A percentile compares a stretch with the other conserved stretches of the same genome.
Evolutionary conservation across 2,797 vertebrate genomes (phyloP).

Genomic region (Acanthornis magna): DNA sequence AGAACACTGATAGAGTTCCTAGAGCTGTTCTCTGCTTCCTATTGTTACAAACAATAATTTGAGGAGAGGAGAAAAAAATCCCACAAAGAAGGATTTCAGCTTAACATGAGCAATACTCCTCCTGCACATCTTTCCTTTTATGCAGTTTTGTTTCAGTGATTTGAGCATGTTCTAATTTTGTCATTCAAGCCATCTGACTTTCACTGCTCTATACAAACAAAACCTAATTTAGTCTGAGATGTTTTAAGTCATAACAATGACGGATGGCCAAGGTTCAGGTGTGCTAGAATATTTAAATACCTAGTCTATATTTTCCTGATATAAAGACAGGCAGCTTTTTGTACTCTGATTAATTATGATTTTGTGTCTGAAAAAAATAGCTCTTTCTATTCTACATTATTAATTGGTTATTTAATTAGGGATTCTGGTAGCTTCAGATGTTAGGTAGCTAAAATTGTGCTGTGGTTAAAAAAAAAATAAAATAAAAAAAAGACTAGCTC

Average conservation of each 20-base stretch:
- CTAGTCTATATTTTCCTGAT: slow-evolving; percentile 79
- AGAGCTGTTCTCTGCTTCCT: slow-evolving; percentile 46
- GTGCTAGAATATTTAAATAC: slow-evolving; percentile 82
- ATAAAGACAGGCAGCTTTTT: slow-evolving; percentile 80
- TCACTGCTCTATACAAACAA: slow-evolving; percentile 81
- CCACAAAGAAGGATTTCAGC: slow-evolving; percentile 67
- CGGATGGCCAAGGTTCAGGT: slow-evolving; percentile 97
- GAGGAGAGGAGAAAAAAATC: slow-evolving; percentile 49
- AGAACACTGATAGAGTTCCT: slow-evolving; percentile 27
- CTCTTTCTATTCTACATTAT: slow-evolving; percentile 85
- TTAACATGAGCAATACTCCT: slow-evolving; percentile 61
- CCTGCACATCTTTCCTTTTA: slow-evolving; percentile 70
- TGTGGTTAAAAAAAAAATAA: slow-evolving; percentile 70
- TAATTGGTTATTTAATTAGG: slow-evolving; percentile 91
- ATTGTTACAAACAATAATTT: slow-evolving; percentile 60
- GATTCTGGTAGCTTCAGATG: slow-evolving; percentile 84
- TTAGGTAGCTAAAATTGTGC: slow-evolving; percentile 76
- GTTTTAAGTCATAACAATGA: slow-evolving; percentile 94
- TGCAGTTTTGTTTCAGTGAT: slow-evolving; percentile 79
- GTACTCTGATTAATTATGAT: slow-evolving; percentile 83
- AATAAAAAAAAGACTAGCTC: slow-evolving; percentile 59
- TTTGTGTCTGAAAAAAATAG: slow-evolving; percentile 79
- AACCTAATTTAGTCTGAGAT: slow-evolving; percentile 84
- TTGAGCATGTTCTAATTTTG: slow-evolving; percentile 82
- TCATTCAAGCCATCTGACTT: slow-evolving; percentile 84